These are phyloP conservation scores for Lithobates sylvaticus DNA, from an alignment of 2,797 vertebrate genomes.

Conservation along the genomic window DNA sequence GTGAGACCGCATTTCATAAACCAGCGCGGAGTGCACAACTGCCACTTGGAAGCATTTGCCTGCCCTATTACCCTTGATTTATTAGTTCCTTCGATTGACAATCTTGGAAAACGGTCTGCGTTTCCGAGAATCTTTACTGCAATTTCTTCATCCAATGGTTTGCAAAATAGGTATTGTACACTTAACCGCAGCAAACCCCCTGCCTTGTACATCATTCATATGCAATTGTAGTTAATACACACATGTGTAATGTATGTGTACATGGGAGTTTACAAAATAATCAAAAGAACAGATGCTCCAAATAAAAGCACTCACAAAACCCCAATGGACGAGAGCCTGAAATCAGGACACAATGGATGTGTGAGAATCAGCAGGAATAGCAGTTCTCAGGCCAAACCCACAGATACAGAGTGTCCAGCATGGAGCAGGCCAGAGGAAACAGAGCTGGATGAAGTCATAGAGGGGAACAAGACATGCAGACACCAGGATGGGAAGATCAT, in stretches of 20 bases:
- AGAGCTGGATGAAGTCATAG: background rate
- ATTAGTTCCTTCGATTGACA: too few relatives aligned
- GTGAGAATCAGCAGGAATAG: conserved; percentile 50
- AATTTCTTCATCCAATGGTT: too few relatives aligned
- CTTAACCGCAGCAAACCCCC: background rate
- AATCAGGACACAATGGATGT: conserved; percentile 48
- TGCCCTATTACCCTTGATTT: too few relatives aligned
- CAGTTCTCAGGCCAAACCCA: conserved; percentile 56
- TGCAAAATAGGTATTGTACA: too few relatives aligned
- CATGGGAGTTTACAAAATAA: conserved; percentile 22
- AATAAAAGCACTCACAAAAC: conserved; percentile 6
- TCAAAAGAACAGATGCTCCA: conserved; percentile 37
- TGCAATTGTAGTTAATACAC: conserved; percentile 7
- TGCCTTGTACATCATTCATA: background rate
- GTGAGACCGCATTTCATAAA: too few relatives aligned
- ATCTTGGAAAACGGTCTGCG: too few relatives aligned
- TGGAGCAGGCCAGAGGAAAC: background rate
- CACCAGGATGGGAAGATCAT: conserved; percentile 11
- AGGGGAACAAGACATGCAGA: conserved; percentile 27
- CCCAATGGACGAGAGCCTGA: conserved; percentile 9
- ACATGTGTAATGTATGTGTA: conserved; percentile 13
- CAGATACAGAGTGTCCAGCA: conserved; percentile 31
- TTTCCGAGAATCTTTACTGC: too few relatives aligned
- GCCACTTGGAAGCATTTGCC: too few relatives aligned
- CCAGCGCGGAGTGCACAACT: too few relatives aligned